Base-by-base conservation (phyloP, 1,140 invertebrate species). In the Drosophila mayri region DNA sequence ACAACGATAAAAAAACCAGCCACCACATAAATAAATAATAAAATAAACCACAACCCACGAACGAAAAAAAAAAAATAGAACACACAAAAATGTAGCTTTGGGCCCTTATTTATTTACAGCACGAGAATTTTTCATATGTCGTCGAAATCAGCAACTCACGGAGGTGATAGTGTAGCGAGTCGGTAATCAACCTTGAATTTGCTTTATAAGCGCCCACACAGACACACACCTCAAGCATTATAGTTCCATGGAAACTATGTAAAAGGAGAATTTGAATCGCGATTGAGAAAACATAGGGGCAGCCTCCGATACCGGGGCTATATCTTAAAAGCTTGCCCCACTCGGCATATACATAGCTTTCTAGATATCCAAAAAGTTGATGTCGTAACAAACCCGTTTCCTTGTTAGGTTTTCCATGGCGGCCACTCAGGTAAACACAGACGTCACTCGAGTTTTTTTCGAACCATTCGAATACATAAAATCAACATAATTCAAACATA, bases 181-280 rank as follows among this genome's bases (percentile, higher is more conserved):
- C 65, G 77, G 81, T 90, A 90, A 88, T 88, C 85, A 88, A 90
- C 84, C 84, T 88, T 88, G 84, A 85, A 88, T 88, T 84, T 64
- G 84, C 80, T 78, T 88, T 75, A 81, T 84, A 67, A 47, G 43
- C 63, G 59, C 76, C 72, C 35, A 66, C 71, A 79, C 70, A 67
- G n/a, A 38, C 35, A 52, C 43, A 41, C 35, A 25, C 30, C 41
- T 52, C 25, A 52, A 54, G 22, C 2, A 28, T 47, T 9, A 35
- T 52, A 43, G 60, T 49, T 68, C 25, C 41, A 49, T 25, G 43
- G 66, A 72, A 72, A 72, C 60, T 54, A 38, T 61, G 63, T 75
- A 50, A 62, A 62, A 62, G 58, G n/a, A 30, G 58, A 32, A 49
- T 70, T 52, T 67, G 66, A 66, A 68, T 18, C 61, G 44, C 60